Evolutionary conservation across 2,113 vertebrate genomes (phyloP).

Genomic region (Leptobrachium leishanense): DNA sequence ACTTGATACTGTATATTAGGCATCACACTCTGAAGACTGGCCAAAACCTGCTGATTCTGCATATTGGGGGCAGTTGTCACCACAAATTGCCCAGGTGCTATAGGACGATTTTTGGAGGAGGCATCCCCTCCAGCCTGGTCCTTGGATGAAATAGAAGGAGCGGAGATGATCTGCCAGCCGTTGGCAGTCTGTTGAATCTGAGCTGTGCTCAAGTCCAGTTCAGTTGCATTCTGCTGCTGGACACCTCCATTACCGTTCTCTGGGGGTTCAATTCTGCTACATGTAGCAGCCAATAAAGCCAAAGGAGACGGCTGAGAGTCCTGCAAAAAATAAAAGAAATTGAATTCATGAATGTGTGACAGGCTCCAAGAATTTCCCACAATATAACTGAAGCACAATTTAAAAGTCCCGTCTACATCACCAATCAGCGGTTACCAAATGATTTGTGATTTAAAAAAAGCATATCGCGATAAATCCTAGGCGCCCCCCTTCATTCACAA

Average conservation of each 20-base stretch:
- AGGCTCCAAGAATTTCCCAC: no score
- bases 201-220: slow-evolving; percentile 81
- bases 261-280: slow-evolving; percentile 93
- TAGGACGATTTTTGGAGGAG: slow-evolving; percentile 68
- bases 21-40: slow-evolving; percentile 82
- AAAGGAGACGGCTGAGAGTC: slow-evolving; percentile 93
- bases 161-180: slow-evolving; percentile 90
- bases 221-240: slow-evolving; percentile 72
- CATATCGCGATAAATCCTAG: no score
- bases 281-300: slow-evolving; percentile 92
- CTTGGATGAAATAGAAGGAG: slow-evolving; percentile 66
- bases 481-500: no score
- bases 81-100: slow-evolving; percentile 77
- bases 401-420: no score
- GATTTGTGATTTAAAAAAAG: no score
- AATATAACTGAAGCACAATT: no score
- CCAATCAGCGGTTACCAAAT: no score
- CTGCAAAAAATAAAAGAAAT: slow-evolving; percentile 59
- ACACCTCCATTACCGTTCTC: slow-evolving; percentile 78
- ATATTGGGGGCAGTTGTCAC: slow-evolving; percentile 75
- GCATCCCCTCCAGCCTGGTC: slow-evolving; percentile 65
- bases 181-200: slow-evolving; percentile 83
- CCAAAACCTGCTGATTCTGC: slow-evolving; percentile 88
- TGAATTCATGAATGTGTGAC: background rate
- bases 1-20: slow-evolving; percentile 97